Evolutionary conservation across 2,888 invertebrate genomes (phyloP).

Genomic region (Lymantria monacha): DNA sequence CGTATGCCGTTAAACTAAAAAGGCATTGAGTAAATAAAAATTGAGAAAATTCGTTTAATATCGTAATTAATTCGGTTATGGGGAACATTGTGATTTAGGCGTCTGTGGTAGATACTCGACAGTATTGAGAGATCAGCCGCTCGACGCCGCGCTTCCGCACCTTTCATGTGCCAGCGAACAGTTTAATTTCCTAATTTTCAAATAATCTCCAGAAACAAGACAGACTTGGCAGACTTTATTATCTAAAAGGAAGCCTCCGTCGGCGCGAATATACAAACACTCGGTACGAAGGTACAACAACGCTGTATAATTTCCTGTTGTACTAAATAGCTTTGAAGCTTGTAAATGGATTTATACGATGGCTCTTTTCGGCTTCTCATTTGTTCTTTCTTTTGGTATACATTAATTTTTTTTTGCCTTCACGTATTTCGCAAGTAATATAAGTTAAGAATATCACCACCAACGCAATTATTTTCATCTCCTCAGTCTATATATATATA

Average conservation of each 20-base stretch:
- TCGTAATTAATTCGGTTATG: slow-evolving; percentile 35
- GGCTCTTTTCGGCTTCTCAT: slow-evolving; percentile 43
- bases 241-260: slow-evolving; percentile 75
- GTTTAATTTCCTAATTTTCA: slow-evolving; percentile 79
- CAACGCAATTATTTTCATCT: no score
- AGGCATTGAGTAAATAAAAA: neutral
- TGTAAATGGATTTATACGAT: slow-evolving; percentile 61
- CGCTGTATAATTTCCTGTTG: slow-evolving; percentile 75
- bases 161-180: slow-evolving; percentile 63
- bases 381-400: slow-evolving; percentile 18
- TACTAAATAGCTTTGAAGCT: slow-evolving; percentile 69
- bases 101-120: slow-evolving; percentile 36
- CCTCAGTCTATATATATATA: no score
- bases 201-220: slow-evolving; percentile 65
- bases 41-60: slow-evolving; percentile 8
- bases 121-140: slow-evolving; percentile 29
- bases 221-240: slow-evolving; percentile 66
- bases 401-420: neutral
- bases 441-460: no score
- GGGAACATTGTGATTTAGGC: slow-evolving; percentile 25
- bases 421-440: no score
- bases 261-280: slow-evolving; percentile 60
- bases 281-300: slow-evolving; percentile 54
- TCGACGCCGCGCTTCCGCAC: slow-evolving; percentile 55
- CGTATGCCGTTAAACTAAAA: no score